Conservation (phyloP, 2,888 invertebrate genomes). For the Drosophila affinis region DNA sequence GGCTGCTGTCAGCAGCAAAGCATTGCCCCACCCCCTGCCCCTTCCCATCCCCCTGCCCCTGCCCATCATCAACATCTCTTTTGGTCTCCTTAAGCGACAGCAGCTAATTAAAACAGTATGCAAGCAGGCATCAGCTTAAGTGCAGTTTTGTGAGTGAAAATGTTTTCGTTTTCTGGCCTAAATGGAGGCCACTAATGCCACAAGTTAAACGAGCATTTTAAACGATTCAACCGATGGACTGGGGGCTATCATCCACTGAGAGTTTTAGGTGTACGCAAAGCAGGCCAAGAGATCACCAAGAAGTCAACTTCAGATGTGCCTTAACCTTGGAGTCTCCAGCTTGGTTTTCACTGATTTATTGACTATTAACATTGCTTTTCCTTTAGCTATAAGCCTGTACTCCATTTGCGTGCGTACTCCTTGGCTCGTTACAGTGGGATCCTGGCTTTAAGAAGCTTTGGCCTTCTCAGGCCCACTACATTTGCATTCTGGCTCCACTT, state of each 20-base stretch:
- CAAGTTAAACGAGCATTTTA: conserved; percentile 18
- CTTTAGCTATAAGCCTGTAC: background rate
- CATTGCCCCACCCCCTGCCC: background rate
- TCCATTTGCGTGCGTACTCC: background rate
- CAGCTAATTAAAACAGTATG: conserved; percentile 67
- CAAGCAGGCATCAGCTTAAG: conserved; percentile 47
- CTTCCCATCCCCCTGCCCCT: no score
- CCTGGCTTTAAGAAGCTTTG: background rate
- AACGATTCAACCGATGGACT: conserved; percentile 15
- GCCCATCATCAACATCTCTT: background rate
- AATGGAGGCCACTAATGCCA: conserved; percentile 18
- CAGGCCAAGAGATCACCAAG: background rate
- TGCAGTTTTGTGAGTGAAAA: conserved; percentile 43
- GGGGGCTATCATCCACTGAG: no score
- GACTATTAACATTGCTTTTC: background rate
- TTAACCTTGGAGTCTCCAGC: background rate
- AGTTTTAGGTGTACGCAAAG: no score
- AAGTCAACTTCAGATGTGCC: background rate
- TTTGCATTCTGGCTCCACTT: conserved; percentile 29
- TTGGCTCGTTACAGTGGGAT: no score
- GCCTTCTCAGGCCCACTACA: background rate
- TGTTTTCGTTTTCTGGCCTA: conserved; percentile 35
- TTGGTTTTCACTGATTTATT: background rate
- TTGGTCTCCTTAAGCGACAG: conserved; percentile 44
- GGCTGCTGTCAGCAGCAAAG: conserved; percentile 6